phyloP scores from a whole-genome alignment of 2,113 vertebrate species.

The Aleadryas rufinucha region DNA sequence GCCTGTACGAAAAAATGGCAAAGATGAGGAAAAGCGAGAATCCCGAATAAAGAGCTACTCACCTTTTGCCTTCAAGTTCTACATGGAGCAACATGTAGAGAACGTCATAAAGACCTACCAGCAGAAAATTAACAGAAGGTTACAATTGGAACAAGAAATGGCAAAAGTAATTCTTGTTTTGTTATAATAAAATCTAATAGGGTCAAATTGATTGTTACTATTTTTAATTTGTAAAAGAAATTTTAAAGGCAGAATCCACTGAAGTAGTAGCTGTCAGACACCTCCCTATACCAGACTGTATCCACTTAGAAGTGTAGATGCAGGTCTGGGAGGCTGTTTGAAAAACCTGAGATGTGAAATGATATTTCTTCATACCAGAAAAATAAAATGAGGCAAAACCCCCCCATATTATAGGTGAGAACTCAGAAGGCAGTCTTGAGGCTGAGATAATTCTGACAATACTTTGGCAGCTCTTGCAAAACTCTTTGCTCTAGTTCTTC shows the following conservation, averaged over 20 bases:
- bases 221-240: not conserved
- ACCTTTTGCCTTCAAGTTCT: constrained; percentile 97
- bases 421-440: not conserved
- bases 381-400: not conserved
- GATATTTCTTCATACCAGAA: not conserved
- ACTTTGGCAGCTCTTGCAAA: not conserved
- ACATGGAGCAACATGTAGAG: constrained; percentile 98
- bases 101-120: constrained; percentile 98
- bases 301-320: not conserved
- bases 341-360: not conserved
- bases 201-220: not conserved
- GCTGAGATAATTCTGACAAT: not conserved
- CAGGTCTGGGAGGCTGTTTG: not conserved
- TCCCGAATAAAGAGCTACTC: constrained; percentile 98
- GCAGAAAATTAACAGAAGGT: constrained; percentile 91
- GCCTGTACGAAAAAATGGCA: constrained; percentile 86
- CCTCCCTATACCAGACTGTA: not conserved
- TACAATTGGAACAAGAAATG: constrained; percentile 98
- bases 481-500: not conserved
- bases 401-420: not conserved
- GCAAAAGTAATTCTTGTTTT: constrained; percentile 82
- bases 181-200: not conserved
- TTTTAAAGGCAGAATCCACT: not conserved
- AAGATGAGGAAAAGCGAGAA: constrained; percentile 93
- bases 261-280: not conserved